These are phyloP conservation scores for Stylophora pistillata DNA, from an alignment of 64 coral and sea anemone genomes.

Conservation along the genomic window DNA sequence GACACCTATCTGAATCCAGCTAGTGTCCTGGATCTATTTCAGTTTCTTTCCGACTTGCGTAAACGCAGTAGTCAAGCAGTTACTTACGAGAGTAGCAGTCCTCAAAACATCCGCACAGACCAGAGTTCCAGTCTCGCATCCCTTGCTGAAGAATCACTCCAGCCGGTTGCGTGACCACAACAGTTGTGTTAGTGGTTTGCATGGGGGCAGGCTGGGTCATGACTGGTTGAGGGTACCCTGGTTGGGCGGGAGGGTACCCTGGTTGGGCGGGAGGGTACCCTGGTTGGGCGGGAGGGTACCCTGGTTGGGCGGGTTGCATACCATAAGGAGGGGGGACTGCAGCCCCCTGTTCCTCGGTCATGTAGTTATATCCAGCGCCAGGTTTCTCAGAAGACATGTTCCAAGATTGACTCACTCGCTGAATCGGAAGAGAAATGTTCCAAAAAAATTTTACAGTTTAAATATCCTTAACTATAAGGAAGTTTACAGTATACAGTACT, in stretches of 20 bases:
- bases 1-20: no score
- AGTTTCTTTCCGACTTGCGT: no score
- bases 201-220: neutral
- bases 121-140: constrained; percentile 26
- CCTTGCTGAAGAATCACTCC: constrained; percentile 12
- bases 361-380: neutral
- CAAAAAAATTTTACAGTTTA: neutral
- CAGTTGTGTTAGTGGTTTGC: constrained; percentile 15
- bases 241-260: constrained; percentile 8
- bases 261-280: constrained; percentile 5
- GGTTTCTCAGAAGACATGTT: constrained; percentile 13
- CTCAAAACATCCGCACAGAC: constrained; percentile 42
- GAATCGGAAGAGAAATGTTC: neutral
- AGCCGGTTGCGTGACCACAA: constrained; percentile 27
- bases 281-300: neutral
- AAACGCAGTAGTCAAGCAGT: neutral
- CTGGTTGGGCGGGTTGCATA: neutral
- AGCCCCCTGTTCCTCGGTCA: neutral
- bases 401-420: neutral
- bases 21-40: no score
- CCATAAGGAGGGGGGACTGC: neutral
- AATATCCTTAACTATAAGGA: no score
- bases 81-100: constrained; percentile 42
- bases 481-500: no score
- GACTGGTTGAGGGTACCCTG: neutral